Conservation (phyloP, 2,113 vertebrate genomes). For the Macheiramphus alcinus region DNA sequence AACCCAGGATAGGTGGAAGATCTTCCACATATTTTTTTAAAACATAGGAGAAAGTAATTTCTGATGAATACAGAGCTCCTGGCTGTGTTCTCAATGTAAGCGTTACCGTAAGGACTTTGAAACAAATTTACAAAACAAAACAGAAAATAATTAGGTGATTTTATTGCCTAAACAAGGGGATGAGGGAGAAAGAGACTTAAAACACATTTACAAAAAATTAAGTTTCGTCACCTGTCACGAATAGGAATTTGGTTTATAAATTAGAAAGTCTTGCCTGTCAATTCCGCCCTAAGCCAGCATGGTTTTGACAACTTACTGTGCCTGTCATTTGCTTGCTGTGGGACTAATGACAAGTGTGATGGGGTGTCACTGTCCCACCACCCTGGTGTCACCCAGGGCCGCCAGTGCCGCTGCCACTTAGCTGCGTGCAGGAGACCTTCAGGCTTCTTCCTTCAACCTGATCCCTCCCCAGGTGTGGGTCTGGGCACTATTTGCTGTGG, state of each 20-base stretch:
- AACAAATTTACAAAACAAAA: background rate
- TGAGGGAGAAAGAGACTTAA: background rate
- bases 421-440: background rate
- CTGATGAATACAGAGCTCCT: background rate
- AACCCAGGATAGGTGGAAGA: background rate
- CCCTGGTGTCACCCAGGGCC: background rate
- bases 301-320: background rate
- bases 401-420: background rate
- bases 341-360: background rate
- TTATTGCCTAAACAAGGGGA: background rate
- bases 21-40: background rate
- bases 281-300: background rate
- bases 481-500: background rate
- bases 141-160: background rate
- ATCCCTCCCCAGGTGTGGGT: background rate
- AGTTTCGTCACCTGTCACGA: background rate
- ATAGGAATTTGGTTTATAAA: background rate
- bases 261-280: background rate
- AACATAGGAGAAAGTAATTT: background rate
- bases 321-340: background rate
- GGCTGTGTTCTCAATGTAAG: background rate
- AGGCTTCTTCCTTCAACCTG: background rate
- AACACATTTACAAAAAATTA: background rate
- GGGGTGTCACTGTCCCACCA: background rate
- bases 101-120: rapidly evolving